phyloP scores from a whole-genome alignment of 2,888 invertebrate genomes.

The Caenorhabditis angaria region DNA sequence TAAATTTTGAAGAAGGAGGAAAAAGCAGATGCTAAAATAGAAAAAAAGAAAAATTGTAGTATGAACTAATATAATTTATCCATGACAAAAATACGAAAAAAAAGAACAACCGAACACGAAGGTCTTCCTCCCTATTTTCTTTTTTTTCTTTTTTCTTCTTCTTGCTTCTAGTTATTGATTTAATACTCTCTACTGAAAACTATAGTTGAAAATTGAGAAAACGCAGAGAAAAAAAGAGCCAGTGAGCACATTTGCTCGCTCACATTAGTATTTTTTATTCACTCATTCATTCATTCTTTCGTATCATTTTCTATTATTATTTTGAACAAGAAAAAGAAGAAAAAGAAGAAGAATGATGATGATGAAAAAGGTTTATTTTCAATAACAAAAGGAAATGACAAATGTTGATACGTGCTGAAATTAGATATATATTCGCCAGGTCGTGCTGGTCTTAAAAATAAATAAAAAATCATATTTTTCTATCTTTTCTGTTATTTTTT shows the following conservation, averaged over 20 bases:
- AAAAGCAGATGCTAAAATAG: not conserved
- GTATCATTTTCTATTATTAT: too few species aligned
- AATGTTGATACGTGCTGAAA: not conserved
- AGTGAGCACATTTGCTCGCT: not conserved
- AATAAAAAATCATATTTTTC: not conserved
- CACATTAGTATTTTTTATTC: not conserved
- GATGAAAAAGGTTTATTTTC: not conserved
- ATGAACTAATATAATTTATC: not conserved
- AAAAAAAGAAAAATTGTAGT: not conserved
- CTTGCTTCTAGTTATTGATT: not conserved
- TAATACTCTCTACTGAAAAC: not conserved
- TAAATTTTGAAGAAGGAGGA: too few species aligned
- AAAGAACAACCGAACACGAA: constrained; percentile 6
- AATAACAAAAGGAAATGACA: constrained; percentile 4
- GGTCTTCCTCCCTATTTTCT: constrained; percentile 1
- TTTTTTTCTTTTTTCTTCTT: not conserved
- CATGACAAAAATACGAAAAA: constrained; percentile 1
- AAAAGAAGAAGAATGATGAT: not conserved
- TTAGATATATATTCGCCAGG: not conserved
- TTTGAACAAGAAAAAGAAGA: constrained; percentile 7
- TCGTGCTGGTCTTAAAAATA: not conserved
- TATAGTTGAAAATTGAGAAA: constrained; percentile 6
- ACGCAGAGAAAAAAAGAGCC: not conserved
- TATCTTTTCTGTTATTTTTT: not conserved
- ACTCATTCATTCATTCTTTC: too few species aligned